A percentile compares a stretch with the other conserved stretches of the same genome.
phyloP scores from a whole-genome alignment of 2,797 vertebrate species.

The Nannoperca obscura region DNA sequence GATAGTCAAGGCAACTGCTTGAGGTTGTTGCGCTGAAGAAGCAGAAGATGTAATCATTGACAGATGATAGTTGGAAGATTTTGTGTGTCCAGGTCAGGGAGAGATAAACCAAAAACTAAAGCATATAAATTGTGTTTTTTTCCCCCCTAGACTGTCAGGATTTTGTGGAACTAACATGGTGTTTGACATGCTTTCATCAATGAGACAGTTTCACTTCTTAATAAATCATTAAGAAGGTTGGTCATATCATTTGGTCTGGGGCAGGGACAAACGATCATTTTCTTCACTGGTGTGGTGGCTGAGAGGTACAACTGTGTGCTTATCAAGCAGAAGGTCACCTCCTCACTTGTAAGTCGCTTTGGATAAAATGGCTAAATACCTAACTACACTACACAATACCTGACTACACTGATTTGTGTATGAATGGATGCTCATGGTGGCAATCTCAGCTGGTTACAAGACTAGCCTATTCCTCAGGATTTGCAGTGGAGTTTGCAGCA shows the following conservation, averaged over 20 bases:
- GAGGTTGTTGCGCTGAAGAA: not conserved
- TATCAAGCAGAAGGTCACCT: no score
- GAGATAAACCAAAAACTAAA: not conserved
- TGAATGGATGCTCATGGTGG: no score
- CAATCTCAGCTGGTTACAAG: not conserved
- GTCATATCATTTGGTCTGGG: not conserved
- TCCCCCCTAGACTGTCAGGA: not conserved
- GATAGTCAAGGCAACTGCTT: not conserved
- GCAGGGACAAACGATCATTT: not conserved
- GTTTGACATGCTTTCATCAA: constrained; percentile 1
- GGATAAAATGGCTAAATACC: no score
- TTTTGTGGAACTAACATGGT: not conserved
- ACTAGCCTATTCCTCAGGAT: no score
- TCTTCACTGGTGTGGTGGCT: no score
- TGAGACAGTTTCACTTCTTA: not conserved
- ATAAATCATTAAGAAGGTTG: not conserved
- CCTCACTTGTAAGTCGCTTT: no score
- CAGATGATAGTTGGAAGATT: not conserved
- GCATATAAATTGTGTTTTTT: not conserved
- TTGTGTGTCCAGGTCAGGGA: not conserved
- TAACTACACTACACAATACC: no score
- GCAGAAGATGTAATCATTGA: constrained; percentile 29
- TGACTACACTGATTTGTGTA: no score
- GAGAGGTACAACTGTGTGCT: no score
- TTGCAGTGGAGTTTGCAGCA: not conserved